Conservation (phyloP, 1,140 invertebrate species). For the Pinna nobilis region DNA sequence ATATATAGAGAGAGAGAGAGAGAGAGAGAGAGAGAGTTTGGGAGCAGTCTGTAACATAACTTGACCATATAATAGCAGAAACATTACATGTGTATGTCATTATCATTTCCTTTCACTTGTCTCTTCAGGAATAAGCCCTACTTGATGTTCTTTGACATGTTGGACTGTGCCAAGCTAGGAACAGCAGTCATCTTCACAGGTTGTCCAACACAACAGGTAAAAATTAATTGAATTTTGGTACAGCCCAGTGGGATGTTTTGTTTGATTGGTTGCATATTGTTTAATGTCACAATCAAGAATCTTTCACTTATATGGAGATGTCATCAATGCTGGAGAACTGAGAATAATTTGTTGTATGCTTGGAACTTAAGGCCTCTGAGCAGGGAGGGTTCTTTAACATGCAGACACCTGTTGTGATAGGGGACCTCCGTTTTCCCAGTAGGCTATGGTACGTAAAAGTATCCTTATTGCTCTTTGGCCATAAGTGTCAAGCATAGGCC, state of each 20-base stretch:
- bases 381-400: too few species aligned
- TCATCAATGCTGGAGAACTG: too few species aligned
- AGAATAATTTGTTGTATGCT: background rate
- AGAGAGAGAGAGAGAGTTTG: too few species aligned
- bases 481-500: too few species aligned
- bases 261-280: background rate
- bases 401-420: background rate
- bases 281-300: too few species aligned
- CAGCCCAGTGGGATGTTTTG: background rate
- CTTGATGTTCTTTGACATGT: slow-evolving; percentile 71
- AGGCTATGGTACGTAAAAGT: too few species aligned
- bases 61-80: background rate
- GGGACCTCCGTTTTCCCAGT: too few species aligned
- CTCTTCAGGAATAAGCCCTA: slow-evolving; percentile 62
- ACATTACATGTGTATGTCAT: background rate
- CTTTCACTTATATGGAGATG: too few species aligned
- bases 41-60: background rate
- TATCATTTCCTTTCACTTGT: background rate
- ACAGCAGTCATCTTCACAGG: slow-evolving; percentile 81
- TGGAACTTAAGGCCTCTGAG: too few species aligned
- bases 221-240: too few species aligned
- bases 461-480: too few species aligned
- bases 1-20: too few species aligned
- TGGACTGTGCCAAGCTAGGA: slow-evolving; percentile 69
- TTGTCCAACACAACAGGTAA: slow-evolving; percentile 89